These are phyloP conservation scores for Euborellia annulipes DNA, from an alignment of 1,140 invertebrate genomes.

Conservation along the genomic window DNA sequence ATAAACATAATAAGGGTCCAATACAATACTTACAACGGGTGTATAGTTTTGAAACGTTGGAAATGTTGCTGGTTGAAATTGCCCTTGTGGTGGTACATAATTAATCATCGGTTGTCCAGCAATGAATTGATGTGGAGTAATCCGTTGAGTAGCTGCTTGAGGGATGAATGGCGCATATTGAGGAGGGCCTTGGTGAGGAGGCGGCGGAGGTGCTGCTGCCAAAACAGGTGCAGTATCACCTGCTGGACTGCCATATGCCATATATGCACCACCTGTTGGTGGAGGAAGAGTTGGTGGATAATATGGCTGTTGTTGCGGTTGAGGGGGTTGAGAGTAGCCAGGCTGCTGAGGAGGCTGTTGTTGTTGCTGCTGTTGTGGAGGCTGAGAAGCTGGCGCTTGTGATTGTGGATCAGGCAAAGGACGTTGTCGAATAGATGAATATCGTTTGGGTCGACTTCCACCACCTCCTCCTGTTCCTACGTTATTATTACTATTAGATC, in stretches of 20 bases:
- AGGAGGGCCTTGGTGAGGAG: slow-evolving; percentile 6
- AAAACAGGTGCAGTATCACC: not conserved
- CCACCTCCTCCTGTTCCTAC: slow-evolving; percentile 25
- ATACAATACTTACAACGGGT: slow-evolving; percentile 14
- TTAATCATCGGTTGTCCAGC: slow-evolving; percentile 17
- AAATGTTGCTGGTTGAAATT: slow-evolving; percentile 16
- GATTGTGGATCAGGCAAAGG: slow-evolving; percentile 31
- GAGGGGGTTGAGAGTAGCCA: slow-evolving; percentile 18
- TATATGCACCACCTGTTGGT: slow-evolving; percentile 12
- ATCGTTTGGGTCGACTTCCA: slow-evolving; percentile 47
- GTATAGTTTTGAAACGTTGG: slow-evolving; percentile 18
- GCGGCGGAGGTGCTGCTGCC: slow-evolving; percentile 4
- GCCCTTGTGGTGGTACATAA: slow-evolving; percentile 14
- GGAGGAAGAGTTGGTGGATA: slow-evolving; percentile 18
- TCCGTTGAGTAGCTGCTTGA: slow-evolving; percentile 6
- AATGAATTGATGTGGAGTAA: slow-evolving; percentile 13
- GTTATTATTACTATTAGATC: slow-evolving; percentile 3
- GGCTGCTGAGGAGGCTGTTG: slow-evolving; percentile 10
- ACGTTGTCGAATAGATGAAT: slow-evolving; percentile 55
- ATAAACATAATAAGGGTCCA: not conserved
- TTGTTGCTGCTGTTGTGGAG: slow-evolving; percentile 25
- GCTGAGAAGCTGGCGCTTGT: slow-evolving; percentile 17
- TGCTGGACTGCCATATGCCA: slow-evolving; percentile 24
- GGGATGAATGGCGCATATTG: slow-evolving; percentile 13
- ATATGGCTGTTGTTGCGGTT: slow-evolving; percentile 20